Base-by-base conservation (phyloP, 2,113 vertebrate genomes). In the Caranx melampygus region DNA sequence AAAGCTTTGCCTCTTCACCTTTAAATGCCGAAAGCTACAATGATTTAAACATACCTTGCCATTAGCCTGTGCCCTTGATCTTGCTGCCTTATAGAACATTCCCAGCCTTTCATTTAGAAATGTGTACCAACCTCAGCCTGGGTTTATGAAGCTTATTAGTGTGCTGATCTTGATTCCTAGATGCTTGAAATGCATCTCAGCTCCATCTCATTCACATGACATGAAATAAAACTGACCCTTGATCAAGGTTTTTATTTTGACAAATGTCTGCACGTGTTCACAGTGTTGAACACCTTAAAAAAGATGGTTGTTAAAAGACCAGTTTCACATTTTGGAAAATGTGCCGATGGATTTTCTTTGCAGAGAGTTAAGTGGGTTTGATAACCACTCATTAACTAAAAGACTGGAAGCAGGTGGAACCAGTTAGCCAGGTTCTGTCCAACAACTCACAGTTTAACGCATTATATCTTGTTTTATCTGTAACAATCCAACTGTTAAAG, bases 71-170 rank as follows among this genome's bases (percentile, higher is more conserved):
- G 84, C 90, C 88, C 90, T 89, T 67, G 75, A 85, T 85, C 82
- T 81, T 89, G 87, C 91, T 92, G 92, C 92, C 91, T 92, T 92
- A 92, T 79, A 79, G 72, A 88, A 89, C 91, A 90, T 93, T 92
- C 87, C 89, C 83, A 85, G 88, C 83, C 89, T 88, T 91, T 86
- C 69, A 72, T 89, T 78, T 84, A 77, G 69, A 77, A 81, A 84
- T 6, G 40, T 78, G 66, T 80, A 64, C 54, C 44, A 58, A 70
- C 82, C 59, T 70, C 72, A 58, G 79, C 73, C 79, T 77, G 72
- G 68, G 12, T 14, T 45, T 57, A 26, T 55, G 49, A 78, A 81
- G 75, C 78, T 82, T 72, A n/a, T 83, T 69, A 78, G 78, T 79
- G 72, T 57, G 79, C 84, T 75, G 79, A 86, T 57, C 72, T 66